A percentile compares a stretch with the other conserved stretches of the same genome.
phyloP scores from a whole-genome alignment of 2,113 vertebrate species.

The Hemiscyllium ocellatum region DNA sequence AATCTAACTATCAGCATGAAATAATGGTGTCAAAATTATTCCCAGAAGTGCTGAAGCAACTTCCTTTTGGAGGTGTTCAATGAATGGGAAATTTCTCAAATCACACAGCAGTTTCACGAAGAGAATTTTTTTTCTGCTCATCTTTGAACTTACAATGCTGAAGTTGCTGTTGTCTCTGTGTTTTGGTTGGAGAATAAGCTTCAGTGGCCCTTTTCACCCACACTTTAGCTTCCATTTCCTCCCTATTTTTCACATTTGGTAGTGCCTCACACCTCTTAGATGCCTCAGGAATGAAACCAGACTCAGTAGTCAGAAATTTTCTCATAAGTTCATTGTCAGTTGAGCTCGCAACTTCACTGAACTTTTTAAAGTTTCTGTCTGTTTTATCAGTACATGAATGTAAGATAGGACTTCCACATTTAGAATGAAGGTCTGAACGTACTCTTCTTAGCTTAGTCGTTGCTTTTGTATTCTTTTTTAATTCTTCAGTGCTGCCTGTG shows the following conservation, averaged over 20 bases:
- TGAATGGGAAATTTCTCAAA: neutral
- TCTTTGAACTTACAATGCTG: neutral
- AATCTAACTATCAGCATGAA: neutral
- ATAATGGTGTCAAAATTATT: neutral
- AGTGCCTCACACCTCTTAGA: neutral
- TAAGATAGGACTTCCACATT: neutral
- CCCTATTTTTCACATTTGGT: neutral
- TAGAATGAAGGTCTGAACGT: constrained; percentile 7
- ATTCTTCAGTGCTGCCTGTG: neutral
- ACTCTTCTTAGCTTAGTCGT: neutral
- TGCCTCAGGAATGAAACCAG: neutral
- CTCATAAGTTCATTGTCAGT: neutral
- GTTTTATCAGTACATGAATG: neutral
- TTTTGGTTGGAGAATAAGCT: neutral
- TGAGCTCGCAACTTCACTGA: neutral
- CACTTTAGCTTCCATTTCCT: neutral
- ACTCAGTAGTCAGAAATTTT: neutral
- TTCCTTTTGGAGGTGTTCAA: neutral
- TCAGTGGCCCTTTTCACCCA: neutral
- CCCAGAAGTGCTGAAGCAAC: neutral
- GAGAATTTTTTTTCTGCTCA: constrained; percentile 10
- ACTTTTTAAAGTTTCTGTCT: neutral
- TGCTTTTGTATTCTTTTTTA: neutral
- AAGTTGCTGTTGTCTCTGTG: neutral
- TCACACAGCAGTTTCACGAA: constrained; percentile 18